Evolutionary conservation across 30 jellyfish, hydroid and myxozoan genomes (phyloP), one percentile per base, ranked within the genome.

Genomic region (Hydractinia symbiolongicarpus): DNA sequence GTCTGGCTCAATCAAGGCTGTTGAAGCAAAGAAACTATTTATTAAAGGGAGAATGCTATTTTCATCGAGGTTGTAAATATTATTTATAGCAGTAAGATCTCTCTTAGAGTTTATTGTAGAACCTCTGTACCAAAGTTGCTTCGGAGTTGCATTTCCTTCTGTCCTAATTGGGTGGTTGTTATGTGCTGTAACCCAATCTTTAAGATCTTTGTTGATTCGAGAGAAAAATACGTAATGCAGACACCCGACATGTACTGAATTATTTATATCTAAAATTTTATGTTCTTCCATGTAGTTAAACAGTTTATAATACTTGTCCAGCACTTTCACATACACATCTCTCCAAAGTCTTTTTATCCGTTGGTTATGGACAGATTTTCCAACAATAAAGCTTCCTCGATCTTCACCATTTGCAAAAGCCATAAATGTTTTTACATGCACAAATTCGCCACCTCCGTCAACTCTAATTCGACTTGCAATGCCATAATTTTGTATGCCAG

Each of bases 311-410:
- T 15, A 75, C 50, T 75, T 75, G 53, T 75, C 83, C 20, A 75
- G 72, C 72, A 75, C 83, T 64, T 75, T 75, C 72, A 72, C 72
- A 75, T 40, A 75, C 21, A 75, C 83, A 55, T 75, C 83, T 16
- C 83, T 52, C 83, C 83, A 75, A 54, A 75, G 72, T 50, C 83
- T 10, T 75, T 75, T 4, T 52, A 75, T 75, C 55, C 83, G 15
- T 55, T 50, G 73, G 72, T 75, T 75, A 72, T 75, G 83, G 44
- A 75, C 83, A 52, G 83, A 75, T 75, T 64, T 75, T 53, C 83
- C 83, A 60, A 55, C 83, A 75, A 75, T 75, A 40, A 64, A 60
- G 55, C 83, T 75, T 13, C 83, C 83, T 54, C 78, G 79, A 40
- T 72, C 50, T 75, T 75, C 73, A 75, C 83, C 83, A 75, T 75